Percentiles rank a stretch among this genome's conserved stretches.
Evolutionary conservation across 2,797 vertebrate genomes (phyloP).

Genomic region (Premnoplex brunnescens): DNA sequence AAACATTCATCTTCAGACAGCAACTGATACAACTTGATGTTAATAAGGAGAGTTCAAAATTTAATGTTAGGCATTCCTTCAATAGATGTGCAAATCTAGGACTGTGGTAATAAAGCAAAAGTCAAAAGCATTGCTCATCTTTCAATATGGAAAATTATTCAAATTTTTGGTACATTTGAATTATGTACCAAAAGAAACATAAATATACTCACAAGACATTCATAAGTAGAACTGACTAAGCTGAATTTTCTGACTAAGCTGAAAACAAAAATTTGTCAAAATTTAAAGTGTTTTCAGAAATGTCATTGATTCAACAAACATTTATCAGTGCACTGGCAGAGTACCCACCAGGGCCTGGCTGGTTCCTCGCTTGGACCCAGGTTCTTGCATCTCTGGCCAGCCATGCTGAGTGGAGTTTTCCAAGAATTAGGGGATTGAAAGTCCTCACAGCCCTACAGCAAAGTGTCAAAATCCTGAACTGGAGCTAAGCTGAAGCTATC

Average conservation of each 20-base stretch:
- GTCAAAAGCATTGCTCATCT: not conserved
- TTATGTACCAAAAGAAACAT: not conserved
- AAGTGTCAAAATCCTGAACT: not conserved
- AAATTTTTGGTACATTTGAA: not conserved
- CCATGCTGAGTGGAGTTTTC: fast-evolving
- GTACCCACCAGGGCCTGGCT: not conserved
- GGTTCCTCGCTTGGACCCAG: not conserved
- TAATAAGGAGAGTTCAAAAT: conserved; percentile 20
- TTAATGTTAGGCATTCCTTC: not conserved
- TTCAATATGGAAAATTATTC: not conserved
- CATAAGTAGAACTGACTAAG: not conserved
- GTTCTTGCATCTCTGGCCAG: not conserved
- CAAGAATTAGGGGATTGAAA: not conserved
- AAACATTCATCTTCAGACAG: conserved; percentile 56
- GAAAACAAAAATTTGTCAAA: not conserved
- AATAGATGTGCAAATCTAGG: not conserved
- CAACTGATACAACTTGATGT: conserved; percentile 10
- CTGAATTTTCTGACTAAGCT: not conserved
- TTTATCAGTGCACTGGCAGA: not conserved
- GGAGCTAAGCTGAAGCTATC: not conserved
- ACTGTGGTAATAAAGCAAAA: not conserved
- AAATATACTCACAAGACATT: not conserved
- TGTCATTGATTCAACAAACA: not conserved
- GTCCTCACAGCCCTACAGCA: not conserved
- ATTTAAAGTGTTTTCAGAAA: not conserved